A percentile compares a stretch with the other conserved stretches of the same genome.
phyloP scores from a whole-genome alignment of 1,140 invertebrate genomes.

The Oryzaephilus surinamensis region DNA sequence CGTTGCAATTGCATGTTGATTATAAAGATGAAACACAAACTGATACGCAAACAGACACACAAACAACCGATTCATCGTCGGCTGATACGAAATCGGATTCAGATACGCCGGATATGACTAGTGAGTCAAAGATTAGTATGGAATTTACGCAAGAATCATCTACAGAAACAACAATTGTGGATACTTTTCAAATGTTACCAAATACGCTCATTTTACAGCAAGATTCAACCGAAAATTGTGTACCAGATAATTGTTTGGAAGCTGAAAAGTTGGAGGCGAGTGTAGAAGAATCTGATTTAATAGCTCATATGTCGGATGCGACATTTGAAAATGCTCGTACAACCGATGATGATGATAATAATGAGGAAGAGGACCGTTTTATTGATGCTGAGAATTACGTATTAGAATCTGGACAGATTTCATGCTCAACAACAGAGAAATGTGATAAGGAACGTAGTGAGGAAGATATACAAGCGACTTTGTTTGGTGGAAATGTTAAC shows the following conservation, averaged over 20 bases:
- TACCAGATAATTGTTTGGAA: too few relatives aligned
- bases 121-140: not conserved
- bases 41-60: constrained; percentile 1
- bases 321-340: constrained; percentile 23
- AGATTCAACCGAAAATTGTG: constrained; percentile 29
- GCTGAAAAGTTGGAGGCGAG: constrained; percentile 32
- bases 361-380: constrained; percentile 33
- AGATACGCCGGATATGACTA: constrained; percentile 3
- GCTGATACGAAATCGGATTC: constrained; percentile 5
- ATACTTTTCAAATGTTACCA: constrained; percentile 28
- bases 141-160: constrained; percentile 5
- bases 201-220: constrained; percentile 34
- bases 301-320: too few relatives aligned
- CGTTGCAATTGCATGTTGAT: constrained; percentile 18
- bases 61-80: not conserved
- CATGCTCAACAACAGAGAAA: constrained; percentile 17
- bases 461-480: constrained; percentile 31
- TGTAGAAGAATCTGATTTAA: constrained; percentile 35
- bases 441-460: constrained; percentile 22
- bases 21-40: constrained; percentile 14
- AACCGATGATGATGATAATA: constrained; percentile 29
- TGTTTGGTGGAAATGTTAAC: constrained; percentile 25
- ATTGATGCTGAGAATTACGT: constrained; percentile 39
- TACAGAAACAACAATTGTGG: constrained; percentile 7
- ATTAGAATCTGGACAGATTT: constrained; percentile 37